phyloP scores from a whole-genome alignment of 2,888 invertebrate genomes.

The Cabera pusaria region DNA sequence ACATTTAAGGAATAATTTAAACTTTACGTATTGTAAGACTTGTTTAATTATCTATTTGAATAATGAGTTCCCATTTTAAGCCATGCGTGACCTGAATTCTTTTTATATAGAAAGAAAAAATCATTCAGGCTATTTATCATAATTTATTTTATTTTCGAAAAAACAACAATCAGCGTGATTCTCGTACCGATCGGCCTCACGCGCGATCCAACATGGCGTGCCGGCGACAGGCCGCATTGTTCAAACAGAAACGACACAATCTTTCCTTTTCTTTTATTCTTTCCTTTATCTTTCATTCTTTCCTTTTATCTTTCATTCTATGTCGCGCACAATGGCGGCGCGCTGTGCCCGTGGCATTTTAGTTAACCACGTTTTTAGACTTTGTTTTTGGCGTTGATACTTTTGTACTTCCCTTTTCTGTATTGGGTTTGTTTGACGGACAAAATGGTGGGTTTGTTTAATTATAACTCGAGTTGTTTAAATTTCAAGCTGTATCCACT shows the following conservation, averaged over 20 bases:
- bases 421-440: conserved; percentile 26
- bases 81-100: too few species aligned
- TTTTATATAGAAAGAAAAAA: too few species aligned
- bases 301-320: conserved; percentile 61
- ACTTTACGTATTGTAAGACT: too few species aligned
- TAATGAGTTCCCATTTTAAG: too few species aligned
- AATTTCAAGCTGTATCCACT: conserved; percentile 12
- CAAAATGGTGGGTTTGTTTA: conserved; percentile 27
- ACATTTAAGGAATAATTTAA: too few species aligned
- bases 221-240: conserved; percentile 77
- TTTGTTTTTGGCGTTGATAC: conserved; percentile 58
- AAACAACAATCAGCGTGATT: neutral
- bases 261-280: conserved; percentile 48
- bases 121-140: too few species aligned
- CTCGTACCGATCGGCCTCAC: conserved; percentile 35
- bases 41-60: too few species aligned
- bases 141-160: too few species aligned
- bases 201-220: conserved; percentile 69
- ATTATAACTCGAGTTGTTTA: conserved; percentile 18
- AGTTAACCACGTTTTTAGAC: conserved; percentile 68
- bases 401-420: conserved; percentile 40
- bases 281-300: conserved; percentile 54
- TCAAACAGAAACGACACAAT: conserved; percentile 79
- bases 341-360: conserved; percentile 69
- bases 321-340: conserved; percentile 70